Conservation (phyloP, 2,888 invertebrate species). For the Scaptomyza tumidula region DNA sequence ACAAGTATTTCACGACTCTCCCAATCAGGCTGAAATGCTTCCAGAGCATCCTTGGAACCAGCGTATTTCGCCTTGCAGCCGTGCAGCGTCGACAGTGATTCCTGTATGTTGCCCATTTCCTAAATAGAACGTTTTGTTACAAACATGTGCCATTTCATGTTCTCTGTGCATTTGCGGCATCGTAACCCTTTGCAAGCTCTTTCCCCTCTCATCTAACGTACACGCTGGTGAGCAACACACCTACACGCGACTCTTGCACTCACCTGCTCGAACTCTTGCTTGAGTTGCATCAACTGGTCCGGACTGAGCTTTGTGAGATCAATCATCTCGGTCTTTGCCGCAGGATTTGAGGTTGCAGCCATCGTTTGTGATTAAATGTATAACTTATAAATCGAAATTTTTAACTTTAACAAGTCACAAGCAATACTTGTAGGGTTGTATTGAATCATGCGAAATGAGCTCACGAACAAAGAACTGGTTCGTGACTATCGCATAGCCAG, state of each 20-base stretch:
- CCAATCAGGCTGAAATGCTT: constrained; percentile 90
- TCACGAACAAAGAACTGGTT: constrained; percentile 12
- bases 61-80: constrained; percentile 95
- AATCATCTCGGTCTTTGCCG: constrained; percentile 89
- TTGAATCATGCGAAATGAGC: constrained; percentile 4
- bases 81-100: constrained; percentile 94
- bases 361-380: constrained; percentile 57
- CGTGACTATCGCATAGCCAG: neutral
- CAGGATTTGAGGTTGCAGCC: constrained; percentile 55
- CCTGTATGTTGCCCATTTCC: constrained; percentile 95
- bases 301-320: constrained; percentile 92
- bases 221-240: constrained; percentile 36
- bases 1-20: constrained; percentile 95
- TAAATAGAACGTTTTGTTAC: constrained; percentile 72
- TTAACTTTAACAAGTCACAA: constrained; percentile 43
- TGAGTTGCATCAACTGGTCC: constrained; percentile 92
- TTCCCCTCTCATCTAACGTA: neutral
- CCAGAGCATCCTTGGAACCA: constrained; percentile 93
- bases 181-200: constrained; percentile 7
- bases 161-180: constrained; percentile 16
- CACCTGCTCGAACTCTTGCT: constrained; percentile 95
- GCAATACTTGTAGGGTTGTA: constrained; percentile 38
- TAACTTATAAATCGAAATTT: constrained; percentile 60
- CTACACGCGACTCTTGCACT: constrained; percentile 49
- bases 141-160: constrained; percentile 47